Evolutionary conservation across 1,140 invertebrate genomes (phyloP), one percentile per base, ranked within the genome.

Genomic region (Drosophila tropicalis): DNA sequence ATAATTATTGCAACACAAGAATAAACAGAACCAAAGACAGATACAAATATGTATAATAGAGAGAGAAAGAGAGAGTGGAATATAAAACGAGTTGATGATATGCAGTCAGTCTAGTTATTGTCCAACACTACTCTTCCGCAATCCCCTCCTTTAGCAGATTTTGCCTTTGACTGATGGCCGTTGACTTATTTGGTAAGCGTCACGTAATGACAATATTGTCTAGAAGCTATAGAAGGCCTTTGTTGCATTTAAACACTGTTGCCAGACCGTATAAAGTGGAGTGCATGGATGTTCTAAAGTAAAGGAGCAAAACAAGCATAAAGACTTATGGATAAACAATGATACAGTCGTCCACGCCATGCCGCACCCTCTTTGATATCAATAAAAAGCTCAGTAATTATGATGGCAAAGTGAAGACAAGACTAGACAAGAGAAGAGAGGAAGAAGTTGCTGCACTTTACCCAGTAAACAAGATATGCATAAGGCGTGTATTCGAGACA

Each of bases 301-400:
- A 29, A 29, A 29, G 44, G 19, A 51, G 19, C 15, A n/a, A 17
- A 51, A 12, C 44, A 51, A 6, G 17, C 19, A 22, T 15, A 47
- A 6, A 47, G 15, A 47, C 15, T 3, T 47, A 19, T 22, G 19
- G 17, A 51, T 51, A 51, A 22, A 47, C 44, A 47, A 47, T 19
- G 15, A 29, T 65, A 15, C n/a, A 17, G 19, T 10, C 54, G 73
- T 29, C 29, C 5, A 55, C 71, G 78, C 65, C n/a, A 29, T 44
- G 73, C 61, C 71, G 79, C 65, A 55, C 62, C 72, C 40, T 68
- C 17, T 22, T 5, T 13, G 12, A 51, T 63, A 69, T 69, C 40
- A 25, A 69, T 55, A 62, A 76, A 29, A 69, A 32, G 72, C 73
- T 69, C 72, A 63, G 73, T 75, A 76, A 76, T 76, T 68, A 76